Evolutionary conservation across 2,888 invertebrate genomes (phyloP), one percentile per base, ranked within the genome.

Genomic region (Chymomyza procnemis): DNA sequence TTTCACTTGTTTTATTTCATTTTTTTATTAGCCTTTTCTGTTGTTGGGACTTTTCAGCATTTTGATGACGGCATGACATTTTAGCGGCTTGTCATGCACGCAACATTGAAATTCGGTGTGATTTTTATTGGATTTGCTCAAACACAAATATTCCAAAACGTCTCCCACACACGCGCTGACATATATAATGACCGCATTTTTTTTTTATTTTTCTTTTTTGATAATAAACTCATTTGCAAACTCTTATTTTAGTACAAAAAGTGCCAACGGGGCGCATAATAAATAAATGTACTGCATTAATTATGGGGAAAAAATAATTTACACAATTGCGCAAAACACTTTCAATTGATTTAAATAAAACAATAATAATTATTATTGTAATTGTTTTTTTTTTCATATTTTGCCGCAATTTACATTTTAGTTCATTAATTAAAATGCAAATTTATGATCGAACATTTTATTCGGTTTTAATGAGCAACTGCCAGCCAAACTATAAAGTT

Each of bases 21-120:
- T 34, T 41, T 41, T 41, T 41, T 41, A 41, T 41, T 41, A 41
- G 34, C 12, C 47, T 22, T 64, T 67, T 61, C 52, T 63, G 69
- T 67, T 22, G 65, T 19, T n/a, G n/a, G n/a, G n/a, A n/a, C 63
- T 67, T 71, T 72, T 76, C 80, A 74, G 83, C 76, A 56, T 57
- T 80, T 85, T 83, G 79, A 85, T 73, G 84, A 71, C 57, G 74
- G 72, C 57, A 65, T 79, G 80, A 74, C 74, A 80, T 78, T 80
- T 78, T 72, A 74, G 71, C 79, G 78, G 75, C 80, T 69, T 78
- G 79, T 80, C 81, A 76, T 74, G 68, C 71, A 22, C 26, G 18
- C 21, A 30, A 12, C 47, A 58, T 46, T 46, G 18, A 58, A n/a
- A 46, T 30, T 80, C 76, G 34, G 34, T 41, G 34, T 41, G 34